Evolutionary conservation across 2,888 invertebrate genomes (phyloP), one percentile per base, ranked within the genome.

Genomic region (Perizoma flavofasciatum): DNA sequence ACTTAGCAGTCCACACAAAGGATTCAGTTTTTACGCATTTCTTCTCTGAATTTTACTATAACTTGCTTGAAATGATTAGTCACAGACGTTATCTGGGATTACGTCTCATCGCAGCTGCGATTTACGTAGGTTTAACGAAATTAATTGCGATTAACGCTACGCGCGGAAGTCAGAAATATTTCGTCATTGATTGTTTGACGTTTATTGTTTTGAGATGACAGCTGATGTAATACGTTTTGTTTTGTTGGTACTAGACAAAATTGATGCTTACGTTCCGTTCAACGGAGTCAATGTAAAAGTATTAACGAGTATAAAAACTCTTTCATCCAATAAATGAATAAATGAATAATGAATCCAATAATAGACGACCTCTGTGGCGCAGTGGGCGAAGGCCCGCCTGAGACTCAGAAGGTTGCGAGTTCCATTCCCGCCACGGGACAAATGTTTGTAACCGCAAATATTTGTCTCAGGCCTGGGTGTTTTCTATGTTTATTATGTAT

Each of bases 61-160:
- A 46, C 6, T 41, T 33, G 46, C 5, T 39, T 40, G 41, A n/a
- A 44, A 43, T 60, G 45, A 58, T 37, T 55, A 51, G 53, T 61
- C 39, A 39, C 45, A 33, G 5, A 40, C 6, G 44, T 45, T 59
- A 68, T 60, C 51, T 48, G 11, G 60, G 56, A 53, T 63, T 62
- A 69, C 65, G 71, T 70, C 53, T 71, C 71, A 72, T 74, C 59
- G 52, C 61, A 60, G 55, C 39, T 67, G 60, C 59, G 49, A 65
- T 69, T 67, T 67, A 61, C 69, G 75, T 75, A 73, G 76, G 75
- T 79, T 75, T 73, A 69, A 65, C 66, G 71, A 66, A 68, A 69
- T 66, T 70, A 58, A 61, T 57, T 67, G 61, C 47, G 48, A 66
- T 69, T 62, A 65, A 54, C 11, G 47, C 1, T 22, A 22, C 22